A percentile compares a stretch with the other conserved stretches of the same genome.
Evolutionary conservation across 2,888 invertebrate genomes (phyloP).

Genomic region (Pyrrhia umbra): DNA sequence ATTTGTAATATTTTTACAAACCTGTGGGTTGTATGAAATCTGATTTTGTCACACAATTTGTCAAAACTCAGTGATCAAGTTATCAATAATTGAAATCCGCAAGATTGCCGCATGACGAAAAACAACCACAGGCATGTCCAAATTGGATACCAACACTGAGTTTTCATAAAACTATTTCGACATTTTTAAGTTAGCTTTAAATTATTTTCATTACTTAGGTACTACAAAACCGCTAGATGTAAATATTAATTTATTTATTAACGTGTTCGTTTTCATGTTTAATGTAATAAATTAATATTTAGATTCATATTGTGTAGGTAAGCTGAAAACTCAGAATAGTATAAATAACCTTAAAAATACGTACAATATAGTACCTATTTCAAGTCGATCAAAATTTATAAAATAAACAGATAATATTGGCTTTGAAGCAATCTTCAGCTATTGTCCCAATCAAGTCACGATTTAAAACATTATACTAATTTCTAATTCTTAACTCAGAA

Average conservation of each 20-base stretch:
- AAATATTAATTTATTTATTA: conserved; percentile 42
- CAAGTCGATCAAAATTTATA: not conserved
- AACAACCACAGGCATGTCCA: conserved; percentile 71
- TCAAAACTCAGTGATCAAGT: conserved; percentile 26
- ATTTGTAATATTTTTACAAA: conserved; percentile 26
- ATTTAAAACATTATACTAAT: conserved; percentile 7
- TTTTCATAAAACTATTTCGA: conserved; percentile 70
- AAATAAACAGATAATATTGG: not conserved
- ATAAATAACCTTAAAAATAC: not conserved
- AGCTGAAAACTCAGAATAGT: not conserved
- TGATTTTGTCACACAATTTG: conserved; percentile 44
- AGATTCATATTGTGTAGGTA: not conserved
- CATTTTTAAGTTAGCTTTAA: conserved; percentile 58
- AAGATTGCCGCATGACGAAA: conserved; percentile 68
- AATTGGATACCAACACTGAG: conserved; percentile 61
- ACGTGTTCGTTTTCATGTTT: not conserved
- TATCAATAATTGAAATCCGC: conserved; percentile 64
- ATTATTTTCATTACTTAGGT: conserved; percentile 60
- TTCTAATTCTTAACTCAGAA: conserved; percentile 5
- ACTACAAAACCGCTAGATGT: conserved; percentile 50
- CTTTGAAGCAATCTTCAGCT: not conserved
- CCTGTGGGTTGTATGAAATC: conserved; percentile 19
- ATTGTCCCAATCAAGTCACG: not conserved
- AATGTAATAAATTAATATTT: not conserved
- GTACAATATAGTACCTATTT: too few relatives aligned